A percentile compares a stretch with the other conserved stretches of the same genome.
Evolutionary conservation across 1,140 invertebrate species (phyloP).

Genomic region (Carcinoscorpius rotundicauda): DNA sequence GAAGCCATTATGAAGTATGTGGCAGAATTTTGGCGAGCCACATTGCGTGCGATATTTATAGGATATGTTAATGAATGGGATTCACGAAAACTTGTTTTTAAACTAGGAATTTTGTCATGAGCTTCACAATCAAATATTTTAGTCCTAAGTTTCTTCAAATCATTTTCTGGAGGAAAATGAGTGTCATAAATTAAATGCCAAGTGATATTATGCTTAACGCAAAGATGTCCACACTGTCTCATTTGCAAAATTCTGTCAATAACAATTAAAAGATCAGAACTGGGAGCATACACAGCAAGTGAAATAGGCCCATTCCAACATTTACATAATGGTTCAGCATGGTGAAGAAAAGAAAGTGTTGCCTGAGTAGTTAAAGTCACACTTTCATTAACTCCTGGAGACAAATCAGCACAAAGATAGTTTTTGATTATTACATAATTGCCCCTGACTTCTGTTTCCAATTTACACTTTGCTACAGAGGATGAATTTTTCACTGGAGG

Average conservation of each 20-base stretch:
- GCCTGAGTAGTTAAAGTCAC: conserved; percentile 87
- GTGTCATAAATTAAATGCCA: conserved; percentile 27
- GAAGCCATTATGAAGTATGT: conserved; percentile 28
- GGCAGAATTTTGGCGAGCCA: conserved; percentile 23
- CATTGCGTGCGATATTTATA: conserved; percentile 29
- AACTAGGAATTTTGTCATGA: not conserved
- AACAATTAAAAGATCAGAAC: conserved; percentile 48
- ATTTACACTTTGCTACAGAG: not conserved
- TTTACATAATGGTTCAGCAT: conserved; percentile 66
- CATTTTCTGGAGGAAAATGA: conserved; percentile 1
- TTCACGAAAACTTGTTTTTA: not conserved
- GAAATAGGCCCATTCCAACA: conserved; percentile 57
- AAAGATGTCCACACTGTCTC: conserved; percentile 32
- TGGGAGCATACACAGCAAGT: conserved; percentile 60
- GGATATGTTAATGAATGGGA: conserved; percentile 20
- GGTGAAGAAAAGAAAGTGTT: conserved; percentile 69
- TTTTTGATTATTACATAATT: not conserved
- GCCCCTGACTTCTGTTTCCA: not conserved
- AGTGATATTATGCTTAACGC: conserved; percentile 19
- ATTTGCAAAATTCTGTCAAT: conserved; percentile 47
- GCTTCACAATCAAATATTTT: conserved; percentile 3
- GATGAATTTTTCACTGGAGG: too few relatives aligned
- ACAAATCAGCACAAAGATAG: conserved; percentile 4
- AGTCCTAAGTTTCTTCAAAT: conserved; percentile 6
- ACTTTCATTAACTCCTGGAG: conserved; percentile 56